These are phyloP conservation scores for Actinernus sp. DNA, from an alignment of 92 coral and sea anemone genomes.

Conservation along the genomic window DNA sequence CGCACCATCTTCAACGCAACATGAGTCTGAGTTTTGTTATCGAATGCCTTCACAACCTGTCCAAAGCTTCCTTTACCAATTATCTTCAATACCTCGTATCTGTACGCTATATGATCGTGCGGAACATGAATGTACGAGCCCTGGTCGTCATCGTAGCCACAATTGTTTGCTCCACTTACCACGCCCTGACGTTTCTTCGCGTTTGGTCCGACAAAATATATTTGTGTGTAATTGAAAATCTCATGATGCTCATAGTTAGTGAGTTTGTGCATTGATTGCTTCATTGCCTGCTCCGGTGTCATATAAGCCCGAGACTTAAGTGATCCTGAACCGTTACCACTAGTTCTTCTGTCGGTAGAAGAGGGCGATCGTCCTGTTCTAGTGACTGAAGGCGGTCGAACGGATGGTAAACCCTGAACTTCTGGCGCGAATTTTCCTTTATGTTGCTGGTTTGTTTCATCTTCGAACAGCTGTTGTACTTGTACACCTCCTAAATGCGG, in stretches of 20 bases:
- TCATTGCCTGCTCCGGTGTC: constrained; percentile 97
- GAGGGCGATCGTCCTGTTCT: constrained; percentile 77
- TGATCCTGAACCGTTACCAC: constrained; percentile 87
- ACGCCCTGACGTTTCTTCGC: constrained; percentile 99
- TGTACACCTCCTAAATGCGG: constrained; percentile 99
- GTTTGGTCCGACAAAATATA: constrained; percentile 95
- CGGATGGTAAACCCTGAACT: constrained; percentile 84
- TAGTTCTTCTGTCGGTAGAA: constrained; percentile 74
- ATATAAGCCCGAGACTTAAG: constrained; percentile 82
- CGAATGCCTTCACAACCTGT: constrained; percentile 97
- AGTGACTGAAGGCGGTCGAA: constrained; percentile 76
- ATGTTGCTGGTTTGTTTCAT: constrained; percentile 93
- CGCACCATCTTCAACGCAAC: constrained; percentile 99
- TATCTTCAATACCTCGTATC: constrained; percentile 96
- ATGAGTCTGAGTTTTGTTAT: constrained; percentile 95
- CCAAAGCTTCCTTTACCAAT: constrained; percentile 99
- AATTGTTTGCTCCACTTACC: constrained; percentile 97
- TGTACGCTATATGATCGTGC: constrained; percentile 96
- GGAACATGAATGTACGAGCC: constrained; percentile 99
- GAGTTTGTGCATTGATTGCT: constrained; percentile 93
- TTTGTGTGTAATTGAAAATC: constrained; percentile 95
- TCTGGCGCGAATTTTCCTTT: constrained; percentile 84
- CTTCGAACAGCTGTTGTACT: constrained; percentile 99
- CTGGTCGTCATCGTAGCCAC: constrained; percentile 99
- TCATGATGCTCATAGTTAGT: constrained; percentile 97